Conservation (phyloP, 2,113 vertebrate species). For the Saguinus imperator region DNA sequence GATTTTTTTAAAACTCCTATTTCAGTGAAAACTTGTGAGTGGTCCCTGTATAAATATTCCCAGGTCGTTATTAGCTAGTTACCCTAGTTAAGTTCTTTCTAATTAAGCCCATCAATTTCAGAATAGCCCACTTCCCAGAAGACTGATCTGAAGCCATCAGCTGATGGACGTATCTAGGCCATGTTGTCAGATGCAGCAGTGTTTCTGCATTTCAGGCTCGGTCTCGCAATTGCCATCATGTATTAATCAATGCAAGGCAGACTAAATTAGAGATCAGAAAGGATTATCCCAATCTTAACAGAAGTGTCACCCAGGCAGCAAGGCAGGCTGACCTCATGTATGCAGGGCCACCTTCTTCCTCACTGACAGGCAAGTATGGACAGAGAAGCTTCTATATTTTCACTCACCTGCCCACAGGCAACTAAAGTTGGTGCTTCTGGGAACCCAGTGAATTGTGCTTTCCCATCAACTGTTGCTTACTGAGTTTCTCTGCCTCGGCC, state of each 20-base stretch:
- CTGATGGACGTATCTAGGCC: background rate
- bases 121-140: background rate
- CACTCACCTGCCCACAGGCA: background rate
- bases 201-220: slow-evolving; percentile 33
- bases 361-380: background rate
- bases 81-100: background rate
- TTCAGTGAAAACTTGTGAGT: background rate
- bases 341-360: background rate
- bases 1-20: background rate
- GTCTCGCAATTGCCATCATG: slow-evolving; percentile 38
- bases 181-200: background rate
- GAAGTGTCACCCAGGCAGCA: background rate
- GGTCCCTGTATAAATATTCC: background rate
- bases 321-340: background rate
- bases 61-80: background rate
- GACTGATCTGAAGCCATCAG: background rate
- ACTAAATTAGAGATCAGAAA: slow-evolving; percentile 50
- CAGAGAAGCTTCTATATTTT: background rate
- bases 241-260: background rate
- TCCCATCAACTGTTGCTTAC: background rate
- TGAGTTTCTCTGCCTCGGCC: background rate
- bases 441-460: background rate
- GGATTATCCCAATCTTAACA: slow-evolving; percentile 31
- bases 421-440: background rate
- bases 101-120: background rate